Base-by-base conservation (phyloP, 1,140 invertebrate genomes). In the Elysia chlorotica region DNA sequence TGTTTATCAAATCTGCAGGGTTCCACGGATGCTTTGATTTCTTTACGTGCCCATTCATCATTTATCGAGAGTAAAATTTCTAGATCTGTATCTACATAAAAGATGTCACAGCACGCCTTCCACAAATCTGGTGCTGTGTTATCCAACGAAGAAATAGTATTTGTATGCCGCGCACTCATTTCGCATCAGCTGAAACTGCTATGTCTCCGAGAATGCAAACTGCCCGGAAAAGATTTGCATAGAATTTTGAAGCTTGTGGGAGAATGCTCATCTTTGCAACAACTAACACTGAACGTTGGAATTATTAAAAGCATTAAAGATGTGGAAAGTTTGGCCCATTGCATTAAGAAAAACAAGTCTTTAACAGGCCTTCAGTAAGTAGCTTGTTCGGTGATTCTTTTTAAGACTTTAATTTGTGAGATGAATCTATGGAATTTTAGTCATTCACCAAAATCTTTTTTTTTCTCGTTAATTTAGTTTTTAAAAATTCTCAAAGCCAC, bases 301-400 rank as follows among this genome's bases (percentile, higher is more conserved):
- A 74, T 82, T 35, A 36, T 85, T 1, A 73, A 69, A n/a, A 56
- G 67, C 37, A n/a, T 69, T 21, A 28, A 71, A 3, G 69, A 80
- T 48, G 63, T 83, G 10, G 74, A 81, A 65, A 54, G 76, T 10
- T 67, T 85, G 17, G 75, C 76, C 25, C 65, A 71, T 30, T 77
- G 77, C 23, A 56, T 85, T 6, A 73, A 71, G 33, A 79, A 73
- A 33, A 85, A 85, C 65, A 76, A 76, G 68, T 78, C 76, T n/a
- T 61, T 85, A 28, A 76, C 68, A 31, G 76, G 78, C 0, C 66
- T 85, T 28, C 76, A 80, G 83, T 85, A 81, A 83, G 83, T 79
- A 62, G 38, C 6, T 57, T 56, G 23, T 14, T 54, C 37, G n/a
- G 19, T 28, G 5, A 65, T 41, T 19, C 10, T 6, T 65, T 6